phyloP scores from a whole-genome alignment of 2,888 invertebrate genomes.

The Limnephilus rhombicus region DNA sequence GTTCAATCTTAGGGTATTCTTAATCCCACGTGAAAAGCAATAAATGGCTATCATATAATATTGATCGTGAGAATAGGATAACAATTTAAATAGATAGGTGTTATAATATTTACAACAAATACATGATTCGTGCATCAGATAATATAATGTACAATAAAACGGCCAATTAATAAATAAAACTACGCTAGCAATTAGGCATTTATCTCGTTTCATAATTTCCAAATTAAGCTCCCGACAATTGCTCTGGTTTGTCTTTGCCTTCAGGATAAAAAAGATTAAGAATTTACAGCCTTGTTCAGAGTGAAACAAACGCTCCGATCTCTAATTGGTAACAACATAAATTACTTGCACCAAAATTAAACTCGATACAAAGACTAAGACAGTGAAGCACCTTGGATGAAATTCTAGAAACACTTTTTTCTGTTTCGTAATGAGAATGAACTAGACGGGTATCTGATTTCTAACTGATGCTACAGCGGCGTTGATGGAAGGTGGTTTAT shows the following conservation, averaged over 20 bases:
- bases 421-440: background rate
- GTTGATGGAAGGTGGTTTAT: background rate
- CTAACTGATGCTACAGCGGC: background rate
- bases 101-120: background rate
- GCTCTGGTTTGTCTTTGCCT: background rate
- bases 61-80: background rate
- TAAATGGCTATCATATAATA: background rate
- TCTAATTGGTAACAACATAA: constrained; percentile 31
- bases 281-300: background rate
- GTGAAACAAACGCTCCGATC: background rate
- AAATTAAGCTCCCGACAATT: background rate
- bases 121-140: background rate
- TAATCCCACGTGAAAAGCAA: background rate
- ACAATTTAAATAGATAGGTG: background rate
- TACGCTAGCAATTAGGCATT: background rate
- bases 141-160: background rate
- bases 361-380: background rate
- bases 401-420: constrained; percentile 15
- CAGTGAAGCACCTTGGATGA: background rate
- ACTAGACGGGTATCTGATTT: background rate
- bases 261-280: background rate
- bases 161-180: background rate
- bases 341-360: constrained; percentile 12
- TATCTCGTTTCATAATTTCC: background rate
- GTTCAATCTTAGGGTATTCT: background rate